phyloP scores from a whole-genome alignment of 2,888 invertebrate species.

The Leptinotarsa juncta region DNA sequence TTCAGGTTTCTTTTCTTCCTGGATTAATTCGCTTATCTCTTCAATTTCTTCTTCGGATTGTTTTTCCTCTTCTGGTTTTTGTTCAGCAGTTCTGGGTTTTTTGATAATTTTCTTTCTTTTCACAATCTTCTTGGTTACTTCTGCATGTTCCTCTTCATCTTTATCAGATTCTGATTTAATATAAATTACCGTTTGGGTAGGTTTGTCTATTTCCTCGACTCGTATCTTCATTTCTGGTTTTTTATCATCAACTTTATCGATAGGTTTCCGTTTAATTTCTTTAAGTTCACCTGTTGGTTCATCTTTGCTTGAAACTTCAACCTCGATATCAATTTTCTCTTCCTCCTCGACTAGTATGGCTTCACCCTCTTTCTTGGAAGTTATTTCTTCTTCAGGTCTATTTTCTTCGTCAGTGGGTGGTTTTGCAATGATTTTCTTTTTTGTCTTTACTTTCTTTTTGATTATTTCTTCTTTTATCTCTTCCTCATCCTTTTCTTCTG shows the following conservation, averaged over 20 bases:
- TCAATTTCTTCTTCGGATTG: constrained; percentile 58
- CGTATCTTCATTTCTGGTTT: constrained; percentile 42
- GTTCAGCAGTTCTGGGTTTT: constrained; percentile 59
- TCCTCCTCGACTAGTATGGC: constrained; percentile 57
- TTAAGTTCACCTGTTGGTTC: constrained; percentile 57
- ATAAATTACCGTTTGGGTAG: constrained; percentile 48
- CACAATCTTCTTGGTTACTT: constrained; percentile 64
- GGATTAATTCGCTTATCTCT: constrained; percentile 48
- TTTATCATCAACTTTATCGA: constrained; percentile 50
- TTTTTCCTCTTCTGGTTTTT: constrained; percentile 62
- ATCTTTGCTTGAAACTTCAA: constrained; percentile 53
- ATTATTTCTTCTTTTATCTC: constrained; percentile 61
- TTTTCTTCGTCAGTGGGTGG: constrained; percentile 58
- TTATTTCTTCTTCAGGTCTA: constrained; percentile 61
- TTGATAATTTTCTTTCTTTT: constrained; percentile 52
- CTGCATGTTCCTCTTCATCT: constrained; percentile 48
- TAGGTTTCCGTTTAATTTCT: constrained; percentile 54
- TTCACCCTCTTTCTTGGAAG: constrained; percentile 53
- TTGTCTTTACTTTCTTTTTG: constrained; percentile 62
- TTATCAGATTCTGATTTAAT: constrained; percentile 49
- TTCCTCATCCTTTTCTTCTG: constrained; percentile 50
- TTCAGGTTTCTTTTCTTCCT: constrained; percentile 52
- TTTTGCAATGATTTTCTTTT: constrained; percentile 51
- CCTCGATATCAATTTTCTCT: constrained; percentile 53
- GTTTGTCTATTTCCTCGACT: constrained; percentile 51